Base-by-base conservation (phyloP, 2,888 invertebrate genomes). In the Drosophila anceps region DNA sequence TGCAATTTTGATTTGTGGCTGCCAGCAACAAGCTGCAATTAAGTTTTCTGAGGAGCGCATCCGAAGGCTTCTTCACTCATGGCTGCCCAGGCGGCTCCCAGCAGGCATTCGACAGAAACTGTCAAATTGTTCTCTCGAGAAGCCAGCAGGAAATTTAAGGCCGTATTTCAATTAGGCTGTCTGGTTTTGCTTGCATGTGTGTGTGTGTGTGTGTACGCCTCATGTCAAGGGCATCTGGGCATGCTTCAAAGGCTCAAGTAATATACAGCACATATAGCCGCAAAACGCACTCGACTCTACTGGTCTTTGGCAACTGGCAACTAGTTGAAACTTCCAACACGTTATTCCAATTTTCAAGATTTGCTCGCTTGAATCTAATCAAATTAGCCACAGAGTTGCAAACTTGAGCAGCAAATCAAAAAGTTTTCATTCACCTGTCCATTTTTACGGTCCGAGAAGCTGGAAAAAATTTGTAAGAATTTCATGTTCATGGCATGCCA, bases 301-400 rank as follows among this genome's bases (percentile, higher is more conserved):
- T 44, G 4, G 13, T 12, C 37, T 27, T 12, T 43, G 46, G 41
- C 57, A 39, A 44, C 20, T 31, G 13, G 41, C 54, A 33, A 44
- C 20, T 29, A 12, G 24, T 24, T 44, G 33, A 24, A 59, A 66
- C 55, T 59, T 55, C 4, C 6, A 43, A 48, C 62, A 59, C 54
- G 43, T 33, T 62, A 55, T 65, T 79, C 63, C 79, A 84, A 59
- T 78, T 80, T 48, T 12, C n/a, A 54, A 73, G 61, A 85, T 71
- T 85, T 41, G 55, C 68, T 67, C 53, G 12, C 69, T 66, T 69
- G 53, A 62, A 69, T 67, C 70, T 89, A 79, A 84, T 84, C 63
- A 84, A 89, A 79, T 87, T 79, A 84, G 63, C 57, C 55, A 59
- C 59, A 63, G 58, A 67, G 65, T 65, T 58, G 37, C 27, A 51